phyloP scores from a whole-genome alignment of 1,140 invertebrate species.

The Hesperophylax magnus region DNA sequence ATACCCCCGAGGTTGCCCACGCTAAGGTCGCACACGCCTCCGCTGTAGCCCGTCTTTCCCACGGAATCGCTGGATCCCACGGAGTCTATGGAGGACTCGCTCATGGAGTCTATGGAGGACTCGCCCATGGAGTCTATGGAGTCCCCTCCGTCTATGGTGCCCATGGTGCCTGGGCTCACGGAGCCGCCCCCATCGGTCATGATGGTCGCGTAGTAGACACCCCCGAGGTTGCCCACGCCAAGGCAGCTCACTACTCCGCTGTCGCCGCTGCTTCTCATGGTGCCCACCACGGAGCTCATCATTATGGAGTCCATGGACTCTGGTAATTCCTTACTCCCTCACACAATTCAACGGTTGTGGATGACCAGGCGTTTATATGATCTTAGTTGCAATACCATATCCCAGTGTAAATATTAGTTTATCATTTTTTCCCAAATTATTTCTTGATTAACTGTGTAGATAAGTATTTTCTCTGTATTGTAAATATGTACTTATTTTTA shows the following conservation, averaged over 20 bases:
- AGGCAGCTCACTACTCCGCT: slow-evolving; percentile 57
- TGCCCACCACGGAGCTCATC: neutral
- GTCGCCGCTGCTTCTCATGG: slow-evolving; percentile 61
- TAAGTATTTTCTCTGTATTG: too few species aligned
- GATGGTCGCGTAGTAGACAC: slow-evolving; percentile 37
- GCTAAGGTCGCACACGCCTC: slow-evolving; percentile 66
- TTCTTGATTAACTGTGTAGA: too few species aligned
- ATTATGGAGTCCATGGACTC: too few species aligned
- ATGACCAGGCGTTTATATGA: too few species aligned
- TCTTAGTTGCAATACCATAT: too few species aligned
- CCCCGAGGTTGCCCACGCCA: slow-evolving; percentile 59
- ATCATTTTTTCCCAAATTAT: too few species aligned
- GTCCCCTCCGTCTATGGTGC: slow-evolving; percentile 40
- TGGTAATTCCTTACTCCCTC: too few species aligned
- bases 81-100: neutral
- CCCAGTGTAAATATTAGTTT: too few species aligned
- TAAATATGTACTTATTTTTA: too few species aligned
- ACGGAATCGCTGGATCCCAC: neutral
- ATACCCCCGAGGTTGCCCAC: slow-evolving; percentile 69
- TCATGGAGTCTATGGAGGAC: neutral
- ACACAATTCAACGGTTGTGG: too few species aligned
- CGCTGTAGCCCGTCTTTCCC: slow-evolving; percentile 61
- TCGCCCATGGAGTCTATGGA: slow-evolving; percentile 36
- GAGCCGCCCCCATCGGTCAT: slow-evolving; percentile 61
- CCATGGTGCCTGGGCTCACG: slow-evolving; percentile 56